These are phyloP conservation scores for Seira sanloemensis DNA, from an alignment of 2,888 invertebrate genomes.

Conservation along the genomic window DNA sequence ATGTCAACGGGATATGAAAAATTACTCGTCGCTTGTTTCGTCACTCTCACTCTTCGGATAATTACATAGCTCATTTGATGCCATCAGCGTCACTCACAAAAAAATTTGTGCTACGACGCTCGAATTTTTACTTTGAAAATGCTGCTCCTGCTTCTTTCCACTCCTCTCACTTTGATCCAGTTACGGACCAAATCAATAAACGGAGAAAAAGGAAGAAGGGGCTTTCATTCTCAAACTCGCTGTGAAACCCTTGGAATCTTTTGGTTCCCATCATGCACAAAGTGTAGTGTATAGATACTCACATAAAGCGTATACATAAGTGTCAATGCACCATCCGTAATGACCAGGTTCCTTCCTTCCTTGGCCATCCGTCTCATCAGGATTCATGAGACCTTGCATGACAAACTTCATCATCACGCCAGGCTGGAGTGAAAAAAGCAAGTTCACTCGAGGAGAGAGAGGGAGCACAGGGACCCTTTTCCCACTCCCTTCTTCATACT, in stretches of 20 bases:
- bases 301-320: conserved; percentile 31
- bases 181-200: no score
- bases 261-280: conserved; percentile 53
- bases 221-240: no score
- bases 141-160: no score
- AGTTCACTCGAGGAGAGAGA: no score
- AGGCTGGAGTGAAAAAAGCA: background rate
- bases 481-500: no score
- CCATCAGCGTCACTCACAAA: conserved; percentile 20
- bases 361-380: conserved; percentile 26
- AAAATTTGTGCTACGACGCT: background rate
- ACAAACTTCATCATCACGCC: conserved; percentile 1
- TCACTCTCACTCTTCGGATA: conserved; percentile 39
- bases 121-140: no score
- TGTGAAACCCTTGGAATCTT: conserved; percentile 35
- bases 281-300: no score
- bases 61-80: no score
- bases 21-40: conserved; percentile 50
- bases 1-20: conserved; percentile 59
- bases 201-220: no score
- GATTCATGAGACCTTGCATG: conserved; percentile 37
- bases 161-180: no score
- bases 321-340: conserved; percentile 58
- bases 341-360: conserved; percentile 62
- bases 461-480: no score